Conservation (phyloP, 2,797 vertebrate genomes). For the Spea hammondii region DNA sequence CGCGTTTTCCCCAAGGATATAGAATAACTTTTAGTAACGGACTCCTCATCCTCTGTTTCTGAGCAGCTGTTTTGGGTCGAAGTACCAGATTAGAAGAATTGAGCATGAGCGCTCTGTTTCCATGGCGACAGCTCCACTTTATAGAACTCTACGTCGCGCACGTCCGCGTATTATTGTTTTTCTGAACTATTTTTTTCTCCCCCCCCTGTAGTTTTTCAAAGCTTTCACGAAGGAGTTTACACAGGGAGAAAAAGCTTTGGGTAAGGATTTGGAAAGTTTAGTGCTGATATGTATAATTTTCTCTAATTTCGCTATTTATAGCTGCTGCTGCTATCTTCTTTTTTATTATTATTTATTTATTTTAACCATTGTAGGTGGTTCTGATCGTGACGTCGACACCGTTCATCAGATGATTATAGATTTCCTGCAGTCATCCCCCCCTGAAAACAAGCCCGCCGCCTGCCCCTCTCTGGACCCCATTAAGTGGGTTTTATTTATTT, state of each 20-base stretch:
- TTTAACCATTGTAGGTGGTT: slow-evolving; percentile 61
- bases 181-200: neutral
- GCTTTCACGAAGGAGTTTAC: slow-evolving; percentile 75
- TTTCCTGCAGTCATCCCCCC: slow-evolving; percentile 82
- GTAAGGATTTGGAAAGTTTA: slow-evolving; percentile 75
- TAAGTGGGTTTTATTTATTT: slow-evolving; percentile 60
- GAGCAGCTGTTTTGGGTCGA: no score
- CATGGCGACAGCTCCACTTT: no score
- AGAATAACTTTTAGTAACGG: no score
- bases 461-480: slow-evolving; percentile 70
- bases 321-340: neutral
- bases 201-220: slow-evolving; percentile 73
- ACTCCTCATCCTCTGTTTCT: no score
- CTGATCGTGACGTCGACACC: slow-evolving; percentile 71
- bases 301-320: neutral
- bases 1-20: no score
- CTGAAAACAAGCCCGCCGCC: slow-evolving; percentile 61
- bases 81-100: no score
- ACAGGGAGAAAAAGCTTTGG: slow-evolving; percentile 75
- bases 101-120: no score
- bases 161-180: neutral
- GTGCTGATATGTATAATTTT: neutral
- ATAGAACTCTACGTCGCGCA: no score
- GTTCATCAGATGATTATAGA: slow-evolving; percentile 78
- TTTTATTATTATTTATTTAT: neutral